Evolutionary conservation across 2,797 vertebrate species (phyloP), one percentile per base, ranked within the genome.

Genomic region (Arrhamphus sclerolepis): DNA sequence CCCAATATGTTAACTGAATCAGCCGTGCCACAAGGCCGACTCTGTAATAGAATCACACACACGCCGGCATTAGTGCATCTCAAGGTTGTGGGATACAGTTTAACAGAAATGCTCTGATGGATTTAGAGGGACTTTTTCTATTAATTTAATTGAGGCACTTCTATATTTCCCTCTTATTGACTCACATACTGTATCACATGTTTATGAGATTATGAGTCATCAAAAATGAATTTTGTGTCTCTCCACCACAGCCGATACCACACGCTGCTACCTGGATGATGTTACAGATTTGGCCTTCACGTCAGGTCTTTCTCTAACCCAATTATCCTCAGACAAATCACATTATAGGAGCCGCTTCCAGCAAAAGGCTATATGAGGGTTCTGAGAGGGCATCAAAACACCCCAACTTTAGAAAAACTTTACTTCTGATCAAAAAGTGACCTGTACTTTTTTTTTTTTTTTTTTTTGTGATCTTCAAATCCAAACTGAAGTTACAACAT

Each of bases 251-350:
- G 70, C 47, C 62, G 69, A 79, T 85, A 54, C 50, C 22, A 29
- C 40, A 38, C 7, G 57, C 76, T 74, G 81, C 72, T 77, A 91
- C 85, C 75, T 89, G 77, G 71, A 78, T 58, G 76, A 81, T 74
- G 84, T 83, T 87, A 82, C 72, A 73, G 72, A 62, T 49, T 84
- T 70, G 66, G 72, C 54, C 41, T 17, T 29, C 70, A 77, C 66
- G 78, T 55, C 56, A 21, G 65, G 66, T 77, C 78, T 77, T 52
- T 67, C 68, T 73, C 62, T 87, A 90, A 92, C 78, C 57, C 56
- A 81, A 73, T 92, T 87, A 90, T 75, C 61, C 70, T 39, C 75
- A 78, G 83, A 89, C 87, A 91, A 90, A 93, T 92, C 84, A 86
- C 62, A 91, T 92, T 91, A 38, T 75, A 59, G 73, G 61, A 83